These are phyloP conservation scores for Toxotes lorentzi DNA, from an alignment of 2,797 vertebrate genomes.

Conservation along the genomic window DNA sequence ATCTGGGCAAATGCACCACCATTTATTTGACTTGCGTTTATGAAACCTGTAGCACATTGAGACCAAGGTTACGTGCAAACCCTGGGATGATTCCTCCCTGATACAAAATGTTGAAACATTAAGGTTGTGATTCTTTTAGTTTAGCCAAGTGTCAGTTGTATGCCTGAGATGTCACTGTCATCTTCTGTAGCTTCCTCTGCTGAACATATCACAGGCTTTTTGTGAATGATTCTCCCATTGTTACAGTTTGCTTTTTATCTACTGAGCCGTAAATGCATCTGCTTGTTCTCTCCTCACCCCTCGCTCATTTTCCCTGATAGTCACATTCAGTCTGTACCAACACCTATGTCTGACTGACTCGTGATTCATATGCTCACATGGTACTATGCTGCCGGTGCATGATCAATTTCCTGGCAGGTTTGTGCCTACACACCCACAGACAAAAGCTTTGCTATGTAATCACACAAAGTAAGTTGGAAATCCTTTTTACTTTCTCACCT, in stretches of 20 bases:
- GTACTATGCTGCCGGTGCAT: constrained; percentile 51
- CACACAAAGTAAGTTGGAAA: constrained; percentile 67
- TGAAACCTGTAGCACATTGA: background rate
- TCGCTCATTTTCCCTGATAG: constrained; percentile 51
- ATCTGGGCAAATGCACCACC: background rate
- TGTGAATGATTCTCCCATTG: constrained; percentile 71
- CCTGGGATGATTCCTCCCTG: background rate
- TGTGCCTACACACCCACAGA: constrained; percentile 48
- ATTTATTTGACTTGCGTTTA: constrained; percentile 2
- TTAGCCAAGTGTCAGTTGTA: constrained; percentile 36
- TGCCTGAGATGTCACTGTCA: constrained; percentile 59
- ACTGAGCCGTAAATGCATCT: constrained; percentile 54
- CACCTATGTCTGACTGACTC: constrained; percentile 64
- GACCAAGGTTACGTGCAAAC: background rate
- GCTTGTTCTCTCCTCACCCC: constrained; percentile 59
- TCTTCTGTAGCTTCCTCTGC: constrained; percentile 56
- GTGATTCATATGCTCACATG: constrained; percentile 59
- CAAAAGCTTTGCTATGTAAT: constrained; percentile 63
- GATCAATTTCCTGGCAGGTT: constrained; percentile 68
- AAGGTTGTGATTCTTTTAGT: constrained; percentile 1
- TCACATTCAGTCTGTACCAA: constrained; percentile 56
- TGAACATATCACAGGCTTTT: constrained; percentile 78
- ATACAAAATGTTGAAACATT: background rate
- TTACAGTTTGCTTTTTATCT: constrained; percentile 58
- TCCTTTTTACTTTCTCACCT: constrained; percentile 69